These are phyloP conservation scores for Hyposoter dolosus DNA, from an alignment of 2,888 invertebrate genomes.

Conservation along the genomic window DNA sequence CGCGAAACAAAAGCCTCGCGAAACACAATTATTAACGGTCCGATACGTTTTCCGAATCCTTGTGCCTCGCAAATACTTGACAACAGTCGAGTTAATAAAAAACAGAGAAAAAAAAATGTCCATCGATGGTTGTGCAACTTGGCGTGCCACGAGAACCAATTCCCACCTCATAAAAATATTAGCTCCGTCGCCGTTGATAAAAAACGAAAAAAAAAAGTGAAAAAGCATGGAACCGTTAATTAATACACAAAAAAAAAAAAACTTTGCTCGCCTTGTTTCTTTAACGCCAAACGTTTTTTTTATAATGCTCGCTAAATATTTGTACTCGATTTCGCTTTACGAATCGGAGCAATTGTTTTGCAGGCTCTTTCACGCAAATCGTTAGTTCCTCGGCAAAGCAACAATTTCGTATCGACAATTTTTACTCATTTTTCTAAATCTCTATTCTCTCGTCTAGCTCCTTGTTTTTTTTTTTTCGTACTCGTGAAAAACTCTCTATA, in stretches of 20 bases:
- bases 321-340: neutral
- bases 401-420: neutral
- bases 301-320: neutral
- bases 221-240: neutral
- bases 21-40: constrained; percentile 55
- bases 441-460: neutral
- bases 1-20: constrained; percentile 36
- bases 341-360: neutral
- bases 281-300: neutral
- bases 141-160: neutral
- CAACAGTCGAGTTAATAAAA: neutral
- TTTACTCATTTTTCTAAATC: neutral
- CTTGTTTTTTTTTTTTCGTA: neutral
- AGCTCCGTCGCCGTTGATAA: neutral
- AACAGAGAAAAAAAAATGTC: neutral
- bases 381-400: neutral
- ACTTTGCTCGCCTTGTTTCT: neutral
- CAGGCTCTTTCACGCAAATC: neutral
- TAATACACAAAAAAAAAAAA: neutral
- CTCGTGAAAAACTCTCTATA: neutral
- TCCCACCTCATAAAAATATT: neutral
- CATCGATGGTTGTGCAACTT: neutral
- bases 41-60: constrained; percentile 26
- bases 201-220: neutral
- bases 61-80: neutral